A percentile compares a stretch with the other conserved stretches of the same genome.
These are phyloP conservation scores for Crocodylus rhombifer DNA, from an alignment of 2,797 vertebrate genomes.

Conservation along the genomic window DNA sequence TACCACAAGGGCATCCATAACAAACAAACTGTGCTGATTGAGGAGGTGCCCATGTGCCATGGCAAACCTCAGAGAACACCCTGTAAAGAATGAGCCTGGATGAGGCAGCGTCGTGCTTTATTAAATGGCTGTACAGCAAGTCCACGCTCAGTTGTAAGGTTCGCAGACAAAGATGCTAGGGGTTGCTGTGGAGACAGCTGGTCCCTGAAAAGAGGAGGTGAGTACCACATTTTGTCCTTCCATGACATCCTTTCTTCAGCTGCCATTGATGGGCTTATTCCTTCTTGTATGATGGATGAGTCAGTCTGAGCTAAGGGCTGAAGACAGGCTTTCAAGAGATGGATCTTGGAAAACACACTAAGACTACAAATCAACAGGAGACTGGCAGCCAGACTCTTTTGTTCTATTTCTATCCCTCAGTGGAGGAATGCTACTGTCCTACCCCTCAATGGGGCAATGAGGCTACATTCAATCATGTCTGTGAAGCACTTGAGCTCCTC, in stretches of 20 bases:
- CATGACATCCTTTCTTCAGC: background rate
- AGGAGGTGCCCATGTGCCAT: background rate
- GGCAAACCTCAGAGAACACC: background rate
- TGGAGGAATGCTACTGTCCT: background rate
- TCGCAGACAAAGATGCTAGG: background rate
- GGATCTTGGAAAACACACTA: background rate
- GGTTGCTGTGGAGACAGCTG: background rate
- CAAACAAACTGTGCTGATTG: background rate
- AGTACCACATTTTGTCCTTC: background rate
- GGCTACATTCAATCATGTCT: constrained; percentile 19
- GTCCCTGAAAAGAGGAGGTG: background rate
- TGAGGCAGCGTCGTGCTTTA: background rate
- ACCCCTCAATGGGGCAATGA: background rate
- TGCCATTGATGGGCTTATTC: background rate
- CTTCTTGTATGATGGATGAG: background rate
- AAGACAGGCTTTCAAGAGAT: rapidly evolving
- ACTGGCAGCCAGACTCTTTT: background rate
- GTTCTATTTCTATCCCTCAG: background rate
- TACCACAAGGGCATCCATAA: background rate
- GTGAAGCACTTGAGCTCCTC: background rate
- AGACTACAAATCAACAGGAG: background rate
- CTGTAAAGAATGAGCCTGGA: background rate
- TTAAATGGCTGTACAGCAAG: background rate
- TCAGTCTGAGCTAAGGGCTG: background rate
- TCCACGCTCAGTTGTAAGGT: background rate